These are phyloP conservation scores for Herpailurus yagouaroundi DNA, from an alignment of 2,113 vertebrate species.

Conservation along the genomic window DNA sequence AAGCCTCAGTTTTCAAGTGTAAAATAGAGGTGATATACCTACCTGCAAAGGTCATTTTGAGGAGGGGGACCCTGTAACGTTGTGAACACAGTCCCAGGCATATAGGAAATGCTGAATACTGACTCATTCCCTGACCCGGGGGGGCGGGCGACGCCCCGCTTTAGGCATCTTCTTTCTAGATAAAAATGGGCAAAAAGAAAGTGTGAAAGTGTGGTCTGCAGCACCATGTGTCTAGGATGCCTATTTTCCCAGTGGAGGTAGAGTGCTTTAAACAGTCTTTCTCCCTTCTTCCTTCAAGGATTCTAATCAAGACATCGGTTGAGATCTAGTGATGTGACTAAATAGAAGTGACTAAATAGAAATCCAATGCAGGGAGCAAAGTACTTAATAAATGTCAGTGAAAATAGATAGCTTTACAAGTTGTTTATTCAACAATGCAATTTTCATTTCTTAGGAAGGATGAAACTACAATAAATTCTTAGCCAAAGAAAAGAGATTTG, in stretches of 20 bases:
- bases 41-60: not conserved
- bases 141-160: no score
- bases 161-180: not conserved
- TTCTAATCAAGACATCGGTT: not conserved
- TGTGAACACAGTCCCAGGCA: not conserved
- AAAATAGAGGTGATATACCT: not conserved
- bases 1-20: not conserved
- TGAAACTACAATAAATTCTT: conserved; percentile 23
- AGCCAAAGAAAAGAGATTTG: conserved; percentile 56
- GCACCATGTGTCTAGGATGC: not conserved
- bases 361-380: not conserved
- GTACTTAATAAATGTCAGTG: not conserved
- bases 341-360: not conserved
- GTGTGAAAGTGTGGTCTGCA: not conserved
- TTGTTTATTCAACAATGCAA: conserved; percentile 50
- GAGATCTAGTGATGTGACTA: not conserved
- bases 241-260: not conserved
- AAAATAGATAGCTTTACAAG: conserved; percentile 43
- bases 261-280: not conserved
- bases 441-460: conserved; percentile 67
- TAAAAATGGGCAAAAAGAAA: not conserved
- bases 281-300: not conserved
- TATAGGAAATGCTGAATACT: not conserved
- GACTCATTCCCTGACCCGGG: no score
- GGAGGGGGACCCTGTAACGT: not conserved